Evolutionary conservation across 2,113 vertebrate species (phyloP), one percentile per base, ranked within the genome.

Genomic region (Laticauda laticaudata): DNA sequence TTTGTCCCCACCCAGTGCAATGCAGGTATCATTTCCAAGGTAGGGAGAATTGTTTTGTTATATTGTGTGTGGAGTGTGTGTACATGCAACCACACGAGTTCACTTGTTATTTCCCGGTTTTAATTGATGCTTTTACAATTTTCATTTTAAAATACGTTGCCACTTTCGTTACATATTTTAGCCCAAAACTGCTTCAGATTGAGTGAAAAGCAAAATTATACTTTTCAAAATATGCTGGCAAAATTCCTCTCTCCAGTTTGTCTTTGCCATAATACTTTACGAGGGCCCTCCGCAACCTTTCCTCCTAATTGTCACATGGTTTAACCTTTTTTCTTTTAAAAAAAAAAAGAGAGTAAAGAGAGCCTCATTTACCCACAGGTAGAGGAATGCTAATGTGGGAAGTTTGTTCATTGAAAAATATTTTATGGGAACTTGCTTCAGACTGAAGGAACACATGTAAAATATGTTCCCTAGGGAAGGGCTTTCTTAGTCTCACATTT

Each of bases 341-440:
- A 57, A 23, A 23, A 57, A 18, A 55, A 81, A 92, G 87, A 48
- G 14, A 23, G 53, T 0, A 92, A 92, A 92, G 53, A n/a, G 8
- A 96, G 89, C 89, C 95, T 96, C 92, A 0, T 94, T 96, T 95
- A 94, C 89, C 34, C 54, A 89, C 92, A 93, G 86, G 90, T 3
- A 0, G 64, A 96, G 93, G 97, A 97, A 97, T 97, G 95, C 97
- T 96, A 97, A 96, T 92, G 81, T 93, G 21, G 21, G 87, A 85
- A 92, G 94, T 95, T 95, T 96, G 93, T 96, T 96, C 92, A 95
- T 95, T 96, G 90, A 97, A 91, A 96, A 95, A 92, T 95, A 92
- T 93, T 97, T 97, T 95, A 96, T 95, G 94, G 89, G 86, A 93
- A 87, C 86, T 95, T 96, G 92, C 90, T 96, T 86, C 90, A 89